Evolutionary conservation across 2,113 vertebrate species (phyloP).

Genomic region (Chlorodrepanis virens): DNA sequence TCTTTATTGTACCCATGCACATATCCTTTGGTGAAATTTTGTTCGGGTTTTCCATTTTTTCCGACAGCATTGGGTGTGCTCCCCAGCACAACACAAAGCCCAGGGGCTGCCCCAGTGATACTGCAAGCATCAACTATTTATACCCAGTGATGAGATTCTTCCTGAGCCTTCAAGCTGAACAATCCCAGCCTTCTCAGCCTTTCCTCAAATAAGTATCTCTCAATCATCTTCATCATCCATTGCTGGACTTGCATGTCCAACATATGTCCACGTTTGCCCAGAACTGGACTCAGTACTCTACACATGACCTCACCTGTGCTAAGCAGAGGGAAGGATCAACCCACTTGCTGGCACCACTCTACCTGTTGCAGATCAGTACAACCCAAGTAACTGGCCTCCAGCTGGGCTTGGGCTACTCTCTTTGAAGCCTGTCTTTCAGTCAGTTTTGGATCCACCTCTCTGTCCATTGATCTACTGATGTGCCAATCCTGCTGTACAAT

Average conservation of each 20-base stretch:
- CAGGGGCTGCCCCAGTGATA: background rate
- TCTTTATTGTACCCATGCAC: background rate
- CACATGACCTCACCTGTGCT: background rate
- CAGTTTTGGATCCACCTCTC: background rate
- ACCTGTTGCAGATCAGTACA: background rate
- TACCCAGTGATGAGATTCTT: background rate
- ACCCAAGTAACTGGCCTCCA: background rate
- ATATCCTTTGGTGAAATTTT: background rate
- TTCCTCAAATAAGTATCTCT: background rate
- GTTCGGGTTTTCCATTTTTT: background rate
- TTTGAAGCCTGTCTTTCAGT: background rate
- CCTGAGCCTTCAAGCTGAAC: background rate
- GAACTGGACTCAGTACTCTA: background rate
- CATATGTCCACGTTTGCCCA: background rate
- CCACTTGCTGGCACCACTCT: background rate
- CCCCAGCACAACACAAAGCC: background rate
- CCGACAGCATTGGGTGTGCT: background rate
- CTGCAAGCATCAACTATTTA: background rate
- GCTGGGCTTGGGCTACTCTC: background rate
- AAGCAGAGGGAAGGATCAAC: background rate
- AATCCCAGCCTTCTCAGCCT: background rate
- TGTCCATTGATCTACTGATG: background rate
- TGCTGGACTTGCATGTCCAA: background rate
- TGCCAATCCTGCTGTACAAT: background rate
- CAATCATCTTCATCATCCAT: background rate